Base-by-base conservation (phyloP, 2,888 invertebrate genomes). In the Orchestes rusci region DNA sequence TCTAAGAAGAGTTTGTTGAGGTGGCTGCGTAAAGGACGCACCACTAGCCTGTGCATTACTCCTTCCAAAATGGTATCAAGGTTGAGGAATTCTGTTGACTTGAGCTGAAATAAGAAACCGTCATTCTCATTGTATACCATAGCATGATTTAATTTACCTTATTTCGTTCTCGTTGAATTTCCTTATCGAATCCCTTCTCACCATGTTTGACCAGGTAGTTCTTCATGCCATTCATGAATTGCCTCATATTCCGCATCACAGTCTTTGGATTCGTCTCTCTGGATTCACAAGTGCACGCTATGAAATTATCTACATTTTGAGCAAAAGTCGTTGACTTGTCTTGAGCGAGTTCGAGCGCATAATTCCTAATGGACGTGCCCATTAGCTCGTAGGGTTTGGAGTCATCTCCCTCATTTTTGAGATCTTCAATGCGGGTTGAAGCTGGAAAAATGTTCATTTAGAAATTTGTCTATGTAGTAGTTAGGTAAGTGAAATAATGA, bases 181-280 rank as follows among this genome's bases (percentile, higher is more conserved):
- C 84, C 56, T 83, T 84, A 63, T 91, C 90, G 64, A 96, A 88
- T 57, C 89, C 89, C 50, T 87, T 82, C 65, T 96, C 95, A 13
- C 95, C 95, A 59, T 94, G 92, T 61, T 94, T 94, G 20, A 95
- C 89, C 48, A 96, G 74, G 68, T 95, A 97, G 69, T 97, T 97
- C 69, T 96, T 96, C 84, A 97, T 95, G 43, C 95, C 96, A 12
- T 90, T 94, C 90, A 96, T 94, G 65, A 96, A 97, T 67, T 95
- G 94, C 1, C 95, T 78, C 74, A 94, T 88, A 61, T 89, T 89
- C 48, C 88, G 75, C 88, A 89, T 88, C 52, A 87, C 87, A 44
- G 90, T 76, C 67, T 87, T 86, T 1, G 93, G 93, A 59, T 84
- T 86, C 18, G 79, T 82, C 64, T 94, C 93, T 53, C 85, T 83